Percentiles rank a stretch among this genome's conserved stretches.
Conservation (phyloP, 2,113 vertebrate genomes). For the Malurus cyaneus region DNA sequence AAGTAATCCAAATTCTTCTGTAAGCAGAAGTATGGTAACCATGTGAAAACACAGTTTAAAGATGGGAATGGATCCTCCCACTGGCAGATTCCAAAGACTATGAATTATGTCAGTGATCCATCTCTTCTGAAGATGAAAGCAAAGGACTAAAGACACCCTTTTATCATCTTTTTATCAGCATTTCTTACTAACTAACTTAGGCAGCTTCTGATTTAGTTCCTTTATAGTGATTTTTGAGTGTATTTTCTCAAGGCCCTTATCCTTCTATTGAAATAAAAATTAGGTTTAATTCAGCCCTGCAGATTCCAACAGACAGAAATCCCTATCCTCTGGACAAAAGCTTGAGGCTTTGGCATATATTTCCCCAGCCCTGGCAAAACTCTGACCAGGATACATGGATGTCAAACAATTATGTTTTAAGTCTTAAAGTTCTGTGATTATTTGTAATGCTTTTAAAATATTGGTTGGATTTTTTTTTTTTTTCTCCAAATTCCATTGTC, state of each 20-base stretch:
- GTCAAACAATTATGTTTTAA: background rate
- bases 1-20: background rate
- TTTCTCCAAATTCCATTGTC: background rate
- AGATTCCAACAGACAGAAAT: background rate
- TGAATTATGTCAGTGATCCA: background rate
- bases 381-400: background rate
- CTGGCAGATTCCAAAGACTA: background rate
- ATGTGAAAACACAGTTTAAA: background rate
- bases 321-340: background rate
- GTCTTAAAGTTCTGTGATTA: background rate
- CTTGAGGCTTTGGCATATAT: background rate
- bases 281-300: background rate
- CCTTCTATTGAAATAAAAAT: background rate
- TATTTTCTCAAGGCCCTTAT: background rate
- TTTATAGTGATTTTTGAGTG: background rate
- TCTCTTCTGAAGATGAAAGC: background rate
- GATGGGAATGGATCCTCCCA: background rate
- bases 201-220: background rate
- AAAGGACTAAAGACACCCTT: background rate
- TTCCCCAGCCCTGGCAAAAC: background rate
- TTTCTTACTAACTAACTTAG: background rate
- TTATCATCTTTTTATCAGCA: background rate
- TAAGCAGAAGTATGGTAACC: background rate
- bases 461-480: fast-evolving
- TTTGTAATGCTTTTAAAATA: background rate